Percentiles rank a stretch among this genome's conserved stretches.
phyloP scores from a whole-genome alignment of 2,888 invertebrate genomes.

The Tenthredo scrophulariae region DNA sequence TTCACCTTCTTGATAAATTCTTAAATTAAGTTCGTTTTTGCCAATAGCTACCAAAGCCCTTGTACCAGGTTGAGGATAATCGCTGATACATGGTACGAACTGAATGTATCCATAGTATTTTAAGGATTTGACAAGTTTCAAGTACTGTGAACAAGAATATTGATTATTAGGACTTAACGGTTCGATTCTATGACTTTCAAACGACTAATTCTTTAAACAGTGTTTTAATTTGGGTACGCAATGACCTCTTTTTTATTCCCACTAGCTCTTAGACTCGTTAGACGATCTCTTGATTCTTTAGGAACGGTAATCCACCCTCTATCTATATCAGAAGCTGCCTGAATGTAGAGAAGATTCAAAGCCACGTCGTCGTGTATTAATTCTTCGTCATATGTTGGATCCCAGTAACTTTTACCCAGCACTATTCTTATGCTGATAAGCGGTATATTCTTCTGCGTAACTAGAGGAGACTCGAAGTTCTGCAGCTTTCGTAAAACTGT shows the following conservation, averaged over 20 bases:
- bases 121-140: conserved; percentile 90
- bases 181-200: background rate
- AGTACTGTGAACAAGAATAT: conserved; percentile 83
- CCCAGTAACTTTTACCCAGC: conserved; percentile 96
- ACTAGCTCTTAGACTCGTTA: conserved; percentile 86
- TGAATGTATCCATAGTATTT: conserved; percentile 95
- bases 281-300: conserved; percentile 84
- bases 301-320: conserved; percentile 91
- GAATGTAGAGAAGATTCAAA: conserved; percentile 91
- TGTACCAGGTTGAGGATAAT: conserved; percentile 87
- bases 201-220: background rate
- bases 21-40: conserved; percentile 90
- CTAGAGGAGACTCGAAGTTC: conserved; percentile 98
- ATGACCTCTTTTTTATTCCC: conserved; percentile 90
- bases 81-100: conserved; percentile 87
- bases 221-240: conserved; percentile 37
- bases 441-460: conserved; percentile 88
- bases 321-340: conserved; percentile 92
- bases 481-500: conserved; percentile 93
- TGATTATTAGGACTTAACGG: conserved; percentile 36
- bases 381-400: conserved; percentile 89
- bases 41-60: conserved; percentile 90
- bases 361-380: conserved; percentile 90
- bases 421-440: conserved; percentile 90
- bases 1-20: conserved; percentile 80